Base-by-base conservation (phyloP, 2,888 invertebrate species). In the Caenorhabditis afra region DNA sequence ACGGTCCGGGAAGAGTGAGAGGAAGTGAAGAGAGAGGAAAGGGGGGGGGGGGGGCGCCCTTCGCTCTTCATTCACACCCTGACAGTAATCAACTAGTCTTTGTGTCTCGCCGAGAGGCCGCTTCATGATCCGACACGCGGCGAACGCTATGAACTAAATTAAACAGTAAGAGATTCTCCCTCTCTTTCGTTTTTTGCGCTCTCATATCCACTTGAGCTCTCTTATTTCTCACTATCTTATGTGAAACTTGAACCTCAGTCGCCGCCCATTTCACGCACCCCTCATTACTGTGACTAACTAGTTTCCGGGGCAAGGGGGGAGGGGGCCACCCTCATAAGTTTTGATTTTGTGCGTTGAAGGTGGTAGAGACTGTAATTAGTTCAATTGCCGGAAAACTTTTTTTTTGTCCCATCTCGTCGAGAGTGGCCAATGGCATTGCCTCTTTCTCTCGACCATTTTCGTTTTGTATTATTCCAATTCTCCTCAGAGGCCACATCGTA, bases 61-160 rank as follows among this genome's bases (percentile, higher is more conserved):
- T 39, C 29, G 29, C 29, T 29, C 29, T 59, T 52, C 61, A 59
- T 62, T 70, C 62, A 55, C 70, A 70, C 53, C 7, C 59, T 62
- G 39, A 55, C 70, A 62, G 70, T 70, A 70, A 62, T 70, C 70
- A 70, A 62, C 62, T 37, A 47, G 70, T 70, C 52, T 70, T 62
- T 53, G 35, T 61, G 61, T 62, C 44, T 29, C 49, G 16, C 2
- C 11, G 37, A 14, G 12, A 14, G 12, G 14, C 41, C 41, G 12
- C n/a, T n/a, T 39, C 50, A 18, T 39, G 49, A 29, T n/a, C n/a
- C n/a, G n/a, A n/a, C n/a, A n/a, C 47, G 45, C 35, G 16, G 35
- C 29, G 7, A 29, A 29, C 29, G 29, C 7, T 29, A 29, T 29
- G 29, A 29, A 7, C 29, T 3, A 29, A 29, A 29, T 7, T 29